A percentile compares a stretch with the other conserved stretches of the same genome.
These are phyloP conservation scores for Orussus abietinus DNA, from an alignment of 1,140 invertebrate species.

Conservation along the genomic window DNA sequence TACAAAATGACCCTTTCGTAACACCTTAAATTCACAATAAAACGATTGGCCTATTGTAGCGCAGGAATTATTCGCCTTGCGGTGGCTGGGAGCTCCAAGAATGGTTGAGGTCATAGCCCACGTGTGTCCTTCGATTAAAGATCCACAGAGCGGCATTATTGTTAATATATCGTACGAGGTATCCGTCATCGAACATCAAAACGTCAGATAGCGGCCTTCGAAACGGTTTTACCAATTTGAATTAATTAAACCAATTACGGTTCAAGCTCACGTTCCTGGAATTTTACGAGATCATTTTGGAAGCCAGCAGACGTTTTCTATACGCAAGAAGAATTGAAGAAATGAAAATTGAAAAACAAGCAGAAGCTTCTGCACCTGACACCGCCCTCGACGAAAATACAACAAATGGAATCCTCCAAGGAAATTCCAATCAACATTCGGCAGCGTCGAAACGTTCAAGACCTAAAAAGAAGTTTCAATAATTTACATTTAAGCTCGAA, in stretches of 20 bases:
- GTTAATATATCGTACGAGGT: slow-evolving; percentile 46
- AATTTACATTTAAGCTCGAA: too few species aligned
- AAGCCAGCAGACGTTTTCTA: slow-evolving; percentile 19
- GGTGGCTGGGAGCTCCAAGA: slow-evolving; percentile 20
- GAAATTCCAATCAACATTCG: too few species aligned
- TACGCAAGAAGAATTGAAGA: slow-evolving; percentile 1
- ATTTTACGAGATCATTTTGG: slow-evolving; percentile 53
- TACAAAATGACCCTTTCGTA: too few species aligned
- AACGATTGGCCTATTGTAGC: slow-evolving; percentile 6
- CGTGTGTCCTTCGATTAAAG: slow-evolving; percentile 35
- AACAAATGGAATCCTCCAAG: too few species aligned
- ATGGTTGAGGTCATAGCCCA: slow-evolving; percentile 31
- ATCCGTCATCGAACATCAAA: neutral
- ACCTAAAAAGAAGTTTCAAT: neutral
- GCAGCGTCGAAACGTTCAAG: neutral
- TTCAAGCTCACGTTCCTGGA: slow-evolving; percentile 55
- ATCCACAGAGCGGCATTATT: slow-evolving; percentile 29
- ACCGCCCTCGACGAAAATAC: too few species aligned
- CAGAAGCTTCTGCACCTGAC: neutral
- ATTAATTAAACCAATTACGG: neutral
- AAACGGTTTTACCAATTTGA: neutral
- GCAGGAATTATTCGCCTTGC: slow-evolving; percentile 15
- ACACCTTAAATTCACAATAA: too few species aligned
- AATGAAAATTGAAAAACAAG: neutral
- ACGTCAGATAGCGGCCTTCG: too few species aligned